These are phyloP conservation scores for Cromileptes altivelis DNA, from an alignment of 2,113 vertebrate genomes.

Conservation along the genomic window DNA sequence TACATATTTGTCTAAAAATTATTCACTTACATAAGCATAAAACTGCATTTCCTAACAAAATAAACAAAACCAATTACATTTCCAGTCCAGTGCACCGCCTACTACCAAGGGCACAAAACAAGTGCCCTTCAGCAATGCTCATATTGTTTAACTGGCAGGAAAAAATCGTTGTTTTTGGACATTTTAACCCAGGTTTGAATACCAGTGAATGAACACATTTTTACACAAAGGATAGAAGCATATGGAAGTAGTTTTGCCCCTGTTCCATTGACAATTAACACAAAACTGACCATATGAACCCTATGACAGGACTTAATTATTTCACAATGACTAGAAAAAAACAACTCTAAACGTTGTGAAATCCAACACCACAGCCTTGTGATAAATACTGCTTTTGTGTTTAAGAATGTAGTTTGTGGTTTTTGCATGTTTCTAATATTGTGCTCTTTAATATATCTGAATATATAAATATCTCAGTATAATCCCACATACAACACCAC, in stretches of 20 bases:
- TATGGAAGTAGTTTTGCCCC: background rate
- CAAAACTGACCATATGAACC: background rate
- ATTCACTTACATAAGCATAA: conserved; percentile 77
- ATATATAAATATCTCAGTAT: background rate
- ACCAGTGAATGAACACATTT: background rate
- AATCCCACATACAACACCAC: background rate
- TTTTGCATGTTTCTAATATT: background rate
- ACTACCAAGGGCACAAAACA: conserved; percentile 48
- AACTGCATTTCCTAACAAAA: conserved; percentile 67
- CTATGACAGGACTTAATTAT: background rate
- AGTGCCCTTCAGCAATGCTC: conserved; percentile 39
- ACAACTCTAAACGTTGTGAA: background rate
- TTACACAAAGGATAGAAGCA: background rate
- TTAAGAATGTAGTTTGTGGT: background rate
- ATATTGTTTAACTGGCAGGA: conserved; percentile 30
- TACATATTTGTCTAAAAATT: conserved; percentile 66
- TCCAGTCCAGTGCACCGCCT: conserved; percentile 59
- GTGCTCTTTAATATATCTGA: background rate
- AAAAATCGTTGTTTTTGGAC: conserved; percentile 3
- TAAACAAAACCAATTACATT: conserved; percentile 69
- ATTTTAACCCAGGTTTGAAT: conserved; percentile 5
- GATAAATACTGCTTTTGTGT: background rate
- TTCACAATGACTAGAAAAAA: background rate
- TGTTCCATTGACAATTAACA: background rate
- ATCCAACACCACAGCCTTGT: background rate